These are phyloP conservation scores for Drosophila repletoides DNA, from an alignment of 1,140 invertebrate genomes.

Conservation along the genomic window DNA sequence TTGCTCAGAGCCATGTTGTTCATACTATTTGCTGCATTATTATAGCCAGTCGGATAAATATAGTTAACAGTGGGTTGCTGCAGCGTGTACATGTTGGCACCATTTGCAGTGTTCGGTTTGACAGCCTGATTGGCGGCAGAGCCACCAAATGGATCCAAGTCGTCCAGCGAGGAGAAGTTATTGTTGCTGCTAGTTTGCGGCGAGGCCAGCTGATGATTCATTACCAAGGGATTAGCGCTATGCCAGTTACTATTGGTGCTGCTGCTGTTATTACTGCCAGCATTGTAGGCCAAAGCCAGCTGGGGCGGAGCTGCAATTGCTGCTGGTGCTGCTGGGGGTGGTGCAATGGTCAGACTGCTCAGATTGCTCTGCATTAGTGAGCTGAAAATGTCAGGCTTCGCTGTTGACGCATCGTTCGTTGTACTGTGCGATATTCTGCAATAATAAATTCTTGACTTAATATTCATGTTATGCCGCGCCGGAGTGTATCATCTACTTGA, in stretches of 20 bases:
- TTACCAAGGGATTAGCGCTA: slow-evolving; percentile 73
- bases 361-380: slow-evolving; percentile 74
- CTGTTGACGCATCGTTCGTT: slow-evolving; percentile 12
- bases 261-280: slow-evolving; percentile 26
- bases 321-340: slow-evolving; percentile 4
- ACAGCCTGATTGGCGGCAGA: neutral
- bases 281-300: slow-evolving; percentile 31
- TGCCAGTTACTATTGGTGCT: slow-evolving; percentile 59
- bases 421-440: slow-evolving; percentile 71
- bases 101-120: slow-evolving; percentile 51
- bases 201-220: slow-evolving; percentile 73
- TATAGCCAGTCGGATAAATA: slow-evolving; percentile 68
- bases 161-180: slow-evolving; percentile 69
- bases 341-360: slow-evolving; percentile 21
- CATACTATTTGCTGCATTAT: slow-evolving; percentile 41
- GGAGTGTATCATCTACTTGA: slow-evolving; percentile 49
- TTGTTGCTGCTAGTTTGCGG: slow-evolving; percentile 68
- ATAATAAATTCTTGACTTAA: slow-evolving; percentile 33
- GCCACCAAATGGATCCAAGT: slow-evolving; percentile 68
- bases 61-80: slow-evolving; percentile 75
- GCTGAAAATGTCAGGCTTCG: slow-evolving; percentile 69
- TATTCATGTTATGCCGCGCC: neutral
- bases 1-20: slow-evolving; percentile 48
- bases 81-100: slow-evolving; percentile 68
- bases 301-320: slow-evolving; percentile 30